A percentile compares a stretch with the other conserved stretches of the same genome.
Conservation (phyloP, 2,113 vertebrate genomes). For the Glareola pratincola region DNA sequence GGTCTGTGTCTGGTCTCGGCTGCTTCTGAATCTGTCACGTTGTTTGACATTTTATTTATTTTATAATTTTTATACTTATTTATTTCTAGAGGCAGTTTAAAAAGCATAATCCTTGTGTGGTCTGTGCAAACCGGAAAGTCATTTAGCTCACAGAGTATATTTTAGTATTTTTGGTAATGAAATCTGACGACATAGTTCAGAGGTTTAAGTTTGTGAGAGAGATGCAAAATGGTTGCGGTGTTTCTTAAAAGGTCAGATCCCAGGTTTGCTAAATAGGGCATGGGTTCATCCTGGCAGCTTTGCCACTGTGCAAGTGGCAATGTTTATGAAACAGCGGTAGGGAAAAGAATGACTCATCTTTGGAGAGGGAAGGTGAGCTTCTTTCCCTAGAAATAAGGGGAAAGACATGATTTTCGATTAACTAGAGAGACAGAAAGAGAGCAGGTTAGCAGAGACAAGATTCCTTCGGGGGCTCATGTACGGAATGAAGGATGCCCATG, state of each 20-base stretch:
- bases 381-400: neutral
- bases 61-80: neutral
- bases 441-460: neutral
- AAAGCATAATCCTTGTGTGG: conserved; percentile 1
- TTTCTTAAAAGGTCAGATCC: neutral
- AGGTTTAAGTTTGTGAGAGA: neutral
- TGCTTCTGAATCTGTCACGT: neutral
- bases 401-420: neutral
- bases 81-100: conserved; percentile 21
- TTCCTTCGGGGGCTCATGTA: neutral
- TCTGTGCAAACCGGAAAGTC: neutral
- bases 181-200: neutral
- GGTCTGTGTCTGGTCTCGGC: neutral
- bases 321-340: rapidly evolving
- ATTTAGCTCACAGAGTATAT: neutral
- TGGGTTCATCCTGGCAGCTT: neutral
- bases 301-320: neutral
- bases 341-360: neutral
- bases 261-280: neutral
- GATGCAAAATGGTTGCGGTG: neutral
- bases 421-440: neutral
- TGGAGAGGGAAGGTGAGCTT: neutral
- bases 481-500: neutral
- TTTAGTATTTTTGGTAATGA: neutral
- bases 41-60: conserved; percentile 30